phyloP scores from a whole-genome alignment of 1,140 invertebrate species.

The Cardiocondyla obscurior region DNA sequence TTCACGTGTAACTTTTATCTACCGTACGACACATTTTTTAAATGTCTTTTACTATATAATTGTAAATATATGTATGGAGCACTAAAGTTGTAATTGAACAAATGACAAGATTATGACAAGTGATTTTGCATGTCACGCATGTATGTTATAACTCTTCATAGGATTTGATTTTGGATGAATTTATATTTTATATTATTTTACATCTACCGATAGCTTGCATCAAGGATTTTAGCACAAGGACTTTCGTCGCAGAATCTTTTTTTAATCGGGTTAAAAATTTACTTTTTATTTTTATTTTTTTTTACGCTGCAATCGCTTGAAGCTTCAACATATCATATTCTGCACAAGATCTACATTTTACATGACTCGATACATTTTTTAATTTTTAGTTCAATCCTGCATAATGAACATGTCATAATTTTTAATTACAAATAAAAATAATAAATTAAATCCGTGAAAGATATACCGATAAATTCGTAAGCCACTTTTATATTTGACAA shows the following conservation, averaged over 20 bases:
- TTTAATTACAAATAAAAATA: not conserved
- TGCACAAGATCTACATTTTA: conserved; percentile 5
- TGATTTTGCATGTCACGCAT: conserved; percentile 66
- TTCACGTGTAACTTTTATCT: conserved; percentile 1
- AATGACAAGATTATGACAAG: conserved; percentile 44
- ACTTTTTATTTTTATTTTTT: no score
- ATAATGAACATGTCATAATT: not conserved
- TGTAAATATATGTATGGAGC: conserved; percentile 50
- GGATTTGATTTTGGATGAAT: conserved; percentile 34
- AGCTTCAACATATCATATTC: conserved; percentile 30
- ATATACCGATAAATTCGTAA: not conserved
- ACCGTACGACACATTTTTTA: conserved; percentile 25
- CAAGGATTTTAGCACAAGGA: conserved; percentile 13
- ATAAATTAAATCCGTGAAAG: not conserved
- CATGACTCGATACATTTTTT: conserved; percentile 9
- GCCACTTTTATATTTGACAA: not conserved
- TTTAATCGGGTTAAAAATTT: not conserved
- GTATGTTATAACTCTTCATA: conserved; percentile 53
- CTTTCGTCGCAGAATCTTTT: conserved; percentile 10
- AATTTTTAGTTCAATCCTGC: not conserved
- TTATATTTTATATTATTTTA: conserved; percentile 46
- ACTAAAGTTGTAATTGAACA: conserved; percentile 28
- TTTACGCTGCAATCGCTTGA: conserved; percentile 44
- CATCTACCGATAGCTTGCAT: conserved; percentile 27
- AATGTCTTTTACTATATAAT: conserved; percentile 28